A percentile compares a stretch with the other conserved stretches of the same genome.
phyloP scores from a whole-genome alignment of 2,113 vertebrate species.

The Tragelaphus buxtoni region DNA sequence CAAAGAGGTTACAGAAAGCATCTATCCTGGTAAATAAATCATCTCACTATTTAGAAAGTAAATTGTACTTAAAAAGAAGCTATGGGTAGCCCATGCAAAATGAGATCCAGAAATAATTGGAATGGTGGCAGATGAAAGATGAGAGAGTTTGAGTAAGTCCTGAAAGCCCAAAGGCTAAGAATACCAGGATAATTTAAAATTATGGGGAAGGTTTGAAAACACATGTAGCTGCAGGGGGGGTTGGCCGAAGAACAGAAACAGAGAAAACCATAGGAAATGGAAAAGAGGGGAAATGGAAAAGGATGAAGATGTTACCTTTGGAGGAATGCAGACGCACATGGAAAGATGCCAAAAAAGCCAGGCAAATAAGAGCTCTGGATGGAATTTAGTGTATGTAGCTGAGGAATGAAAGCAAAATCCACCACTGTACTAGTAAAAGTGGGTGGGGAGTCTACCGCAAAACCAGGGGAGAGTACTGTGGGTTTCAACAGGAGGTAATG shows the following conservation, averaged over 20 bases:
- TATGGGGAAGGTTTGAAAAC: constrained; percentile 78
- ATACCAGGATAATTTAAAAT: constrained; percentile 81
- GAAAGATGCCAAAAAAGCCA: constrained; percentile 1
- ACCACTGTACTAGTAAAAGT: background rate
- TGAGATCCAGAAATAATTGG: constrained; percentile 55
- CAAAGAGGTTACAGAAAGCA: background rate
- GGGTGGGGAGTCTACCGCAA: background rate
- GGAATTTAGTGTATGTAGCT: background rate
- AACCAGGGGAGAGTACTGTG: background rate
- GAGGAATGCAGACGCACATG: constrained; percentile 24
- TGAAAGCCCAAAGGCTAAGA: constrained; percentile 78
- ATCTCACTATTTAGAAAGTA: constrained; percentile 13
- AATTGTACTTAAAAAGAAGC: constrained; percentile 14
- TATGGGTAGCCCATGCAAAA: constrained; percentile 24
- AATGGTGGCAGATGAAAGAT: constrained; percentile 50
- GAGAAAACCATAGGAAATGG: constrained; percentile 74
- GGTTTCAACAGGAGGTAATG: background rate
- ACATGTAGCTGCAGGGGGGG: constrained; percentile 79
- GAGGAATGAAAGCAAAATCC: constrained; percentile 30
- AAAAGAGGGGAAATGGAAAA: constrained; percentile 73
- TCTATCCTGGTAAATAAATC: background rate
- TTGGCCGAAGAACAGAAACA: constrained; percentile 71
- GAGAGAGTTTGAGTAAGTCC: constrained; percentile 73
- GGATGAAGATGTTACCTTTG: constrained; percentile 64
- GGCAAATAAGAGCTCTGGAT: background rate